A percentile compares a stretch with the other conserved stretches of the same genome.
phyloP scores from a whole-genome alignment of 2,113 vertebrate genomes.

The Caloenas nicobarica region DNA sequence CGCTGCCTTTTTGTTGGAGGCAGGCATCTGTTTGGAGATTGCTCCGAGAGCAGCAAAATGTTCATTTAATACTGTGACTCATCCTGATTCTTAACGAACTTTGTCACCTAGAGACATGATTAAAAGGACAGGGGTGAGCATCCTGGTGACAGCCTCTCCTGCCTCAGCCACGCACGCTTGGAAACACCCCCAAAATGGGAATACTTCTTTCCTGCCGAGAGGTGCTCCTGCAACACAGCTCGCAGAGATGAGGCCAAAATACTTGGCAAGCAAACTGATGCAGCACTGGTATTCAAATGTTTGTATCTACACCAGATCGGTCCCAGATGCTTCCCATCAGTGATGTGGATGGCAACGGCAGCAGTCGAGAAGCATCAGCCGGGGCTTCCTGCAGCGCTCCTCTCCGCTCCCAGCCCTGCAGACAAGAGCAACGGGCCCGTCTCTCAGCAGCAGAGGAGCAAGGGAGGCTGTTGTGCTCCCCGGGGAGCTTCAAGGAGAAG shows the following conservation, averaged over 20 bases:
- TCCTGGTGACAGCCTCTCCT: background rate
- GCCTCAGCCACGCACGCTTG: background rate
- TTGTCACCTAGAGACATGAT: background rate
- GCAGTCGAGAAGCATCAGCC: background rate
- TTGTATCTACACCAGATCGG: background rate
- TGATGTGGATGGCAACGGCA: background rate
- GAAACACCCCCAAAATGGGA: background rate
- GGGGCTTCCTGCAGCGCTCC: background rate
- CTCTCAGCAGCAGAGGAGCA: background rate
- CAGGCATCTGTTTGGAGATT: background rate
- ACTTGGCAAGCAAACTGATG: background rate
- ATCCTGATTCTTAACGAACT: background rate
- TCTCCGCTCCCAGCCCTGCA: background rate
- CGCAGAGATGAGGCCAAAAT: background rate
- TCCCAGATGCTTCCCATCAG: background rate
- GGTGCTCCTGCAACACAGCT: background rate
- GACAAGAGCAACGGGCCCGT: background rate
- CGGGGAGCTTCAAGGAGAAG: rapidly evolving
- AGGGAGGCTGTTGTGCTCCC: rapidly evolving
- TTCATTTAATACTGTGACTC: background rate
- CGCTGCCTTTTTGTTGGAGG: background rate
- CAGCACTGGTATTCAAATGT: background rate
- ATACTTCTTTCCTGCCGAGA: background rate
- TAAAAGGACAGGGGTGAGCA: background rate
- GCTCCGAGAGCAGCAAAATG: background rate